These are phyloP conservation scores for Diabrotica virgifera DNA, from an alignment of 1,140 invertebrate species.

Conservation along the genomic window DNA sequence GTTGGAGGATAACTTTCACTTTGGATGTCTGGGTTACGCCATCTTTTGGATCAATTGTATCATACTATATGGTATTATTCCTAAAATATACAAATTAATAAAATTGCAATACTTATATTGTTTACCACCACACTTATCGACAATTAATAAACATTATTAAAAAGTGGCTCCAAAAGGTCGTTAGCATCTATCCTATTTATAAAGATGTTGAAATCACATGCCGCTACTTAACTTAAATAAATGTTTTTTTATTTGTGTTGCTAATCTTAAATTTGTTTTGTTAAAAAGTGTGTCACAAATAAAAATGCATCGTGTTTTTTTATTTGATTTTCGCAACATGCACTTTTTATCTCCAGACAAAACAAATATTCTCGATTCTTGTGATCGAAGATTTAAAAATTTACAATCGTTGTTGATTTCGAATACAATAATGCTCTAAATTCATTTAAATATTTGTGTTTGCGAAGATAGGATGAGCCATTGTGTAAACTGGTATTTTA, in stretches of 20 bases:
- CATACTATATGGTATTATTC: no score
- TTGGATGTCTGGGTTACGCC: no score
- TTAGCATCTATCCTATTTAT: conserved; percentile 6
- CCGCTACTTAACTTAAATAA: conserved; percentile 5
- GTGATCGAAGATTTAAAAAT: not conserved
- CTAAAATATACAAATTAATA: no score
- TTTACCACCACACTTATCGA: no score
- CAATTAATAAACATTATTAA: not conserved
- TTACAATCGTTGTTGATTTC: not conserved
- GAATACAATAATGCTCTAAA: conserved; percentile 10
- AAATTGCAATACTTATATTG: no score
- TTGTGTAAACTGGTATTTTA: no score
- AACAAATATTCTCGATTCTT: conserved; percentile 22
- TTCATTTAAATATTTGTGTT: conserved; percentile 10
- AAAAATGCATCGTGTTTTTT: conserved; percentile 21
- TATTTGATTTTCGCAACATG: conserved; percentile 25
- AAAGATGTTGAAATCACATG: conserved; percentile 14
- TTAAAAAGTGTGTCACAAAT: conserved; percentile 31
- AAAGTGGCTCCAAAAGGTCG: not conserved
- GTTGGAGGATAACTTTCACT: no score
- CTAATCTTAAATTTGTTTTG: conserved; percentile 27
- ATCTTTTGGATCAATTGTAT: no score
- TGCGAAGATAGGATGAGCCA: no score
- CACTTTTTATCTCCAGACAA: conserved; percentile 33
- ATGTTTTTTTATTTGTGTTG: conserved; percentile 17